Evolutionary conservation across 1,140 invertebrate species (phyloP), one percentile per base, ranked within the genome.

Genomic region (Vanessa atalanta): DNA sequence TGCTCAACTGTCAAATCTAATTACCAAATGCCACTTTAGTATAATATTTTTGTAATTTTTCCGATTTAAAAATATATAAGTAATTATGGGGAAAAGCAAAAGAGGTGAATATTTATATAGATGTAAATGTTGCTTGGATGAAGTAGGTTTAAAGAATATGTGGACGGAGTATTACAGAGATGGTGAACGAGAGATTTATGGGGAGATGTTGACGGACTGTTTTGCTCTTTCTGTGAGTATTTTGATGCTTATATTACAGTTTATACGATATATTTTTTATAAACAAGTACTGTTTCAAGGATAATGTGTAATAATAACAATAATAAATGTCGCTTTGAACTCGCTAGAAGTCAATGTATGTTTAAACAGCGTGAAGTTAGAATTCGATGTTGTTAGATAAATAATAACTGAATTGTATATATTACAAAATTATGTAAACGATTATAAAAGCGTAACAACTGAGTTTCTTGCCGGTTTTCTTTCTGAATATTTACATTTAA

Each of bases 201-300:
- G 73, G 11, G 26, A 75, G 71, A 75, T 75, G 65, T 13, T 75
- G 13, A 71, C 20, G 20, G 67, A 75, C 6, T 71, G 73, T 48
- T 71, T 67, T 57, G 68, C 68, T 8, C 43, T 79, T 15, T 16
- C 63, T 8, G 75, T 77, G 64, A 79, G 72, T 79, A 50, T 37
- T 50, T 20, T 55, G 8, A 13, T 13, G 1, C 47, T 5, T 65
- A 3, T 65, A n/a, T 20, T 65, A 60, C 0, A 60, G 12, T 11
- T 20, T 20, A 23, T 23, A 60, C 16, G 12, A 6, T 13, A 20
- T 1, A 8, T 12, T 60, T 26, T 20, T 23, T 8, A 20, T 60
- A 3, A 20, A 8, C 5, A 60, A 60, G 16, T 60, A 51, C 26
- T 31, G 48, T n/a, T 14, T 14, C 1, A 51, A 13, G 13, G 2